A percentile compares a stretch with the other conserved stretches of the same genome.
Evolutionary conservation across 2,888 invertebrate species (phyloP).

Genomic region (Mechanitis mazaeus): DNA sequence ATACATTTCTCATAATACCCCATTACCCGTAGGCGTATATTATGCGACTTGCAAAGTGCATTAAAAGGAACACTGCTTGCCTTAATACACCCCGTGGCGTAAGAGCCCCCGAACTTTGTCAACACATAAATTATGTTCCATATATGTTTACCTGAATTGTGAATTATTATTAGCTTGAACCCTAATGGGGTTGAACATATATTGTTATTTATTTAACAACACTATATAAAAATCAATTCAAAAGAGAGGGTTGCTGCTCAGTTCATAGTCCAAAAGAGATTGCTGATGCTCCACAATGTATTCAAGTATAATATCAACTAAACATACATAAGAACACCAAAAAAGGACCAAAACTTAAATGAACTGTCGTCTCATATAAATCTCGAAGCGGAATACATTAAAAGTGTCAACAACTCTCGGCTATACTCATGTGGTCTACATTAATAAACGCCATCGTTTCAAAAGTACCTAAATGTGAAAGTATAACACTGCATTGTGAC

Average conservation of each 20-base stretch:
- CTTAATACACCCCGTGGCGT: slow-evolving; percentile 39
- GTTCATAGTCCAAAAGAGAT: neutral
- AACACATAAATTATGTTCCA: slow-evolving; percentile 37
- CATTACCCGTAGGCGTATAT: slow-evolving; percentile 29
- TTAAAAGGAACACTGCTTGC: slow-evolving; percentile 50
- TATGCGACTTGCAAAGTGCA: slow-evolving; percentile 47
- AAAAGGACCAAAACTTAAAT: neutral
- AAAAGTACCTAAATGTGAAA: slow-evolving; percentile 27
- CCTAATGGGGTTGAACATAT: slow-evolving; percentile 6
- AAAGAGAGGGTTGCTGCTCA: neutral
- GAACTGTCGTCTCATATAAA: slow-evolving; percentile 50
- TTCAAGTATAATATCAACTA: neutral
- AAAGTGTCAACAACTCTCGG: slow-evolving; percentile 48
- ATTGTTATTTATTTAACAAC: neutral
- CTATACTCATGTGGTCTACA: slow-evolving; percentile 54
- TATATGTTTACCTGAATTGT: slow-evolving; percentile 22
- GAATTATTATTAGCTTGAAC: slow-evolving; percentile 22
- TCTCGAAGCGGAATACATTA: slow-evolving; percentile 40
- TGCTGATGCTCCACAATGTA: too few relatives aligned
- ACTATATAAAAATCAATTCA: neutral
- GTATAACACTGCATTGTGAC: slow-evolving; percentile 31
- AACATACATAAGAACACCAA: neutral
- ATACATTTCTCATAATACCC: slow-evolving; percentile 19
- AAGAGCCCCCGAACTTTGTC: slow-evolving; percentile 30
- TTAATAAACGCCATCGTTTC: slow-evolving; percentile 51